A percentile compares a stretch with the other conserved stretches of the same genome.
These are phyloP conservation scores for Melanostigma gelatinosum DNA, from an alignment of 2,113 vertebrate species.

Conservation along the genomic window DNA sequence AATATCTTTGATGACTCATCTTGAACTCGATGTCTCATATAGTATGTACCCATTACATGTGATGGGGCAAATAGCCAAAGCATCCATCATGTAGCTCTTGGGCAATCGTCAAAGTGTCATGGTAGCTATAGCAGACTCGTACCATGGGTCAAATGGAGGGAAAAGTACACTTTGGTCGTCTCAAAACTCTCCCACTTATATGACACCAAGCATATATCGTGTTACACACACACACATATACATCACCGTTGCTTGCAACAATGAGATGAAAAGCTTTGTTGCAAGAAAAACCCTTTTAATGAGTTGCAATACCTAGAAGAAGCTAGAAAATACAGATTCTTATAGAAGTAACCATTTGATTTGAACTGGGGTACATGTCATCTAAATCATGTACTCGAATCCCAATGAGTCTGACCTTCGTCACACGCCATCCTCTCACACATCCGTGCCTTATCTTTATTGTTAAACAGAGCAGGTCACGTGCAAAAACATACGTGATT, in stretches of 20 bases:
- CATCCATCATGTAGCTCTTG: neutral
- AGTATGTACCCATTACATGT: neutral
- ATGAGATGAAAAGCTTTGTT: neutral
- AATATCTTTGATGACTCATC: neutral
- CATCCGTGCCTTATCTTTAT: neutral
- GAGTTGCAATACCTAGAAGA: neutral
- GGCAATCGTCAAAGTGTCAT: neutral
- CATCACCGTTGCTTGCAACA: too few species aligned
- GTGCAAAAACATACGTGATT: too few species aligned
- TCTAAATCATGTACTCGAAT: constrained; percentile 3
- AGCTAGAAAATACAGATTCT: neutral
- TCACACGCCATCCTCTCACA: neutral
- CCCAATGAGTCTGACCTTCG: constrained; percentile 22
- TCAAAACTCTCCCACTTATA: neutral
- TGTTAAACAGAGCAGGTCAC: neutral
- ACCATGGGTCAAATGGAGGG: neutral
- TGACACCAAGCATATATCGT: neutral
- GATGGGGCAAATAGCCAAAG: neutral
- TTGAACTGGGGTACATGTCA: neutral
- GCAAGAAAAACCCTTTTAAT: constrained; percentile 8
- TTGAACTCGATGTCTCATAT: neutral
- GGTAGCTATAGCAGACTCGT: neutral
- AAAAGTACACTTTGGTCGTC: neutral
- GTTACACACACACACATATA: too few species aligned
- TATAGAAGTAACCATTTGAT: neutral